These are phyloP conservation scores for Brevimyrus niger DNA, from an alignment of 2,113 vertebrate genomes.

Conservation along the genomic window DNA sequence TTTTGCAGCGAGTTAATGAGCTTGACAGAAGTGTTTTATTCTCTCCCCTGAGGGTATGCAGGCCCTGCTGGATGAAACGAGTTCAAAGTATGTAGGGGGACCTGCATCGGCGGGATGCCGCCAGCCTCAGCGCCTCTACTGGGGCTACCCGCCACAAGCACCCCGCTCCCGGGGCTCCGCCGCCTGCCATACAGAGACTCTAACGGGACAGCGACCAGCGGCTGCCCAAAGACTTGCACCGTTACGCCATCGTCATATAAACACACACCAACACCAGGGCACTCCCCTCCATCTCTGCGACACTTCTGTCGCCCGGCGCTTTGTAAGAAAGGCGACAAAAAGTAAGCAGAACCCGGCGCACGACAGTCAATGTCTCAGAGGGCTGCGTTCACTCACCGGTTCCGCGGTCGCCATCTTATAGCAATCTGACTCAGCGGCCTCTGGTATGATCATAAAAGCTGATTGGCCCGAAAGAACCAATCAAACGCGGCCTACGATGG, in stretches of 20 bases:
- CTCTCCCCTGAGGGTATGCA: neutral
- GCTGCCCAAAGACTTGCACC: neutral
- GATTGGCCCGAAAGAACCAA: constrained; percentile 58
- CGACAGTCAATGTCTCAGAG: constrained; percentile 30
- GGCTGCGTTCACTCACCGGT: constrained; percentile 73
- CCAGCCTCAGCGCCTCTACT: neutral
- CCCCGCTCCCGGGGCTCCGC: neutral
- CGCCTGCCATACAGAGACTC: neutral
- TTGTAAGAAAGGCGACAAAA: neutral
- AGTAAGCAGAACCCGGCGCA: neutral
- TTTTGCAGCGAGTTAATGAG: neutral
- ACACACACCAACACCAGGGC: neutral
- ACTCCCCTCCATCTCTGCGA: neutral
- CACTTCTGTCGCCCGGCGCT: neutral
- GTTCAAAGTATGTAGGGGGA: neutral
- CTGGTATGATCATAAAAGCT: constrained; percentile 54
- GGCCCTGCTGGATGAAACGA: neutral
- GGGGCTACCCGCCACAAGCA: neutral
- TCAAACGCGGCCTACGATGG: constrained; percentile 40
- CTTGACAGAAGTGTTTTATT: neutral
- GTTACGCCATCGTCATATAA: neutral
- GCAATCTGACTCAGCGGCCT: constrained; percentile 53
- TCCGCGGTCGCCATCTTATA: constrained; percentile 92
- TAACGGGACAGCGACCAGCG: neutral
- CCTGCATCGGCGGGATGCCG: neutral